Conservation (phyloP, 1,140 invertebrate species). For the Lucilia cuprina region DNA sequence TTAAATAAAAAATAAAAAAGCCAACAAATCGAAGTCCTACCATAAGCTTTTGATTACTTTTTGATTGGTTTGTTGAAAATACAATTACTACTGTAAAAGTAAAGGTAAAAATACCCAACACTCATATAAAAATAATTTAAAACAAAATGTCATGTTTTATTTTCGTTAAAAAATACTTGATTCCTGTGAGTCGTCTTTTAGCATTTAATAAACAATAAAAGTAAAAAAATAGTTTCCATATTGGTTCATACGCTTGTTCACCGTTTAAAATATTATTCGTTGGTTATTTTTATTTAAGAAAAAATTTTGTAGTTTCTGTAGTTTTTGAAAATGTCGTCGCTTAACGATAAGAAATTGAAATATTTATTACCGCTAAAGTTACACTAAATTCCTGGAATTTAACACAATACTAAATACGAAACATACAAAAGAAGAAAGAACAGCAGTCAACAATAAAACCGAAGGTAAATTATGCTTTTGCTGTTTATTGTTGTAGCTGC, state of each 20-base stretch:
- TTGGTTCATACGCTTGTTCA: too few species aligned
- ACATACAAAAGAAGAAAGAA: not conserved
- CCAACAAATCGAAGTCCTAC: not conserved
- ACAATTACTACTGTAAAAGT: conserved; percentile 22
- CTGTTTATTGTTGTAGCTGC: not conserved
- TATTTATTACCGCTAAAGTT: conserved; percentile 33
- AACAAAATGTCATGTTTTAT: not conserved
- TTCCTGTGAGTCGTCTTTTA: not conserved
- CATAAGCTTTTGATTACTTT: conserved; percentile 19
- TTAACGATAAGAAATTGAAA: conserved; percentile 22
- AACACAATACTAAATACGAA: not conserved
- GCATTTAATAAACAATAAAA: not conserved
- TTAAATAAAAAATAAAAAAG: not conserved
- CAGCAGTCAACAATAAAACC: too few species aligned
- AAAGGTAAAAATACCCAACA: not conserved
- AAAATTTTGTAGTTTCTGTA: not conserved
- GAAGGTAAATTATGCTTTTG: too few species aligned
- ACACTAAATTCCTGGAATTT: conserved; percentile 18
- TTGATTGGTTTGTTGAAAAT: conserved; percentile 19
- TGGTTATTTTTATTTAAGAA: too few species aligned
- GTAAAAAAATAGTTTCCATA: too few species aligned
- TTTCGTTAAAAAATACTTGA: not conserved
- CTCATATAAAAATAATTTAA: not conserved
- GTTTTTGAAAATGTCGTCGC: not conserved
- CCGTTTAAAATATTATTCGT: too few species aligned